Conservation (phyloP, 1,140 invertebrate species). For the Drosophila chauvacae region DNA sequence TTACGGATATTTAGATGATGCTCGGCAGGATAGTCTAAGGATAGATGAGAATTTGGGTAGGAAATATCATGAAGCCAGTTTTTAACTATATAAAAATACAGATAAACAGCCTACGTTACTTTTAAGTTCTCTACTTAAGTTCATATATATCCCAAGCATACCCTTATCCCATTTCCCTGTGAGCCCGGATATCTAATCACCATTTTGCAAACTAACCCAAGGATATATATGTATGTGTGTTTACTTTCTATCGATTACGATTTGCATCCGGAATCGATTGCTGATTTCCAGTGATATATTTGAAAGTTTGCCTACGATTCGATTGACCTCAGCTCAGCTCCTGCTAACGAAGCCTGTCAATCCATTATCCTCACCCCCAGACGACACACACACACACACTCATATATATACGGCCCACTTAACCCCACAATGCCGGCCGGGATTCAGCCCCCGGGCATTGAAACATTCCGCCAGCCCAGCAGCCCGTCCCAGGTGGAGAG, state of each 20-base stretch:
- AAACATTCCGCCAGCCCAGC: constrained; percentile 10
- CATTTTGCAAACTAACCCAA: constrained; percentile 6
- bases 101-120: background rate
- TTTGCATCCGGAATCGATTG: constrained; percentile 46
- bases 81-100: background rate
- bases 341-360: constrained; percentile 44
- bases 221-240: constrained; percentile 8
- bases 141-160: too few relatives aligned
- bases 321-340: constrained; percentile 34
- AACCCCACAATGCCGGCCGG: constrained; percentile 46
- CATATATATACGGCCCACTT: constrained; percentile 22
- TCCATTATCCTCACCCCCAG: constrained; percentile 39
- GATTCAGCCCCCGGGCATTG: constrained; percentile 31
- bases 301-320: constrained; percentile 43
- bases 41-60: background rate
- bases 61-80: background rate
- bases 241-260: constrained; percentile 29
- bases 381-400: constrained; percentile 5
- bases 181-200: background rate
- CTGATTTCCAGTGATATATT: constrained; percentile 52
- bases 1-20: constrained; percentile 2
- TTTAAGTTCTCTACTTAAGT: background rate
- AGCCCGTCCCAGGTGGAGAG: constrained; percentile 23
- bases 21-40: background rate
- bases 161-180: background rate